Base-by-base conservation (phyloP, 2,797 vertebrate species). In the Rhyacichthys aspro region DNA sequence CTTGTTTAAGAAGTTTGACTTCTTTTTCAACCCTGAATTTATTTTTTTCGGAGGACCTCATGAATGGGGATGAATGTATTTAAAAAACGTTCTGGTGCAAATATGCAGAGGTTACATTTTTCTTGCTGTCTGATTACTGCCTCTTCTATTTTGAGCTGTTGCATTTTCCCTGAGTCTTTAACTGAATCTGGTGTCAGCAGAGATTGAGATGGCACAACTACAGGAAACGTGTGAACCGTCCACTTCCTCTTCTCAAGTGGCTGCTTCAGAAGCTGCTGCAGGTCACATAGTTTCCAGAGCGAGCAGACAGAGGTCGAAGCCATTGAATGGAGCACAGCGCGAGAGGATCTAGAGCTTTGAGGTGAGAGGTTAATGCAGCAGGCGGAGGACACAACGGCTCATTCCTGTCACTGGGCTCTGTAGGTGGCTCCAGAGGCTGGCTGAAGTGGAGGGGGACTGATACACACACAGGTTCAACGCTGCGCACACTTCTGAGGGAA, bases 391-490 rank as follows among this genome's bases (percentile, higher is more conserved):
- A 32, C 1, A 64, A 55, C 74, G 78, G 85, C 80, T 66, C 41
- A 55, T 53, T 69, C 60, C 70, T 52, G 64, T 88, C 83, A 88
- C 53, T 59, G 38, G 65, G 79, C 81, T 84, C 65, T 83, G 82
- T 78, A 84, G 82, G 89, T 84, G 86, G 76, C 72, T 84, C 39
- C 36, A 68, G 70, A 71, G 78, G 81, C 78, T 42, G 59, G 82
- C 81, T 72, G 80, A 81, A 88, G 73, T 78, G 72, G 47, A 76
- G 74, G 19, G 2, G 2, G 19, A 23, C 2, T n/a, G n/a, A n/a
- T n/a, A n/a, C n/a, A n/a, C n/a, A n/a, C n/a, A n/a, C n/a, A n/a
- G n/a, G n/a, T n/a, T n/a, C n/a, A n/a, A n/a, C 19, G 5, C 33
- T 68, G 43, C 71, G 33, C 61, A 58, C 70, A 85, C 83, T 79